These are phyloP conservation scores for Helostoma temminkii DNA, from an alignment of 2,797 vertebrate genomes.

Conservation along the genomic window DNA sequence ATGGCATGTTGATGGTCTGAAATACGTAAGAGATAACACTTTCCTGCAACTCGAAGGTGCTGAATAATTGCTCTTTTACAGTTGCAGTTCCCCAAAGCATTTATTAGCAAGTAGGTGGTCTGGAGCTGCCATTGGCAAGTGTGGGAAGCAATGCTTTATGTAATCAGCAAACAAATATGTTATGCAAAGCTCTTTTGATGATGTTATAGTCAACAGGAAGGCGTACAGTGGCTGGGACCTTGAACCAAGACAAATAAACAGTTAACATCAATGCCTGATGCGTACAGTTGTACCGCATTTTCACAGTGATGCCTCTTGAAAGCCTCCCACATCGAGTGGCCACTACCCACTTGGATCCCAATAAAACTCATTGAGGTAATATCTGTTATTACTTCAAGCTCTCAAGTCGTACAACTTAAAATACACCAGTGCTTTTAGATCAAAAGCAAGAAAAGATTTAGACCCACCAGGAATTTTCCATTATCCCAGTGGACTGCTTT, in stretches of 20 bases:
- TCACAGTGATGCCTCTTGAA: constrained; percentile 49
- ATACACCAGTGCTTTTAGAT: constrained; percentile 40
- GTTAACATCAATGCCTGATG: constrained; percentile 40
- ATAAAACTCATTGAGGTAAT: constrained; percentile 54
- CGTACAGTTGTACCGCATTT: constrained; percentile 25
- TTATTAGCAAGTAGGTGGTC: constrained; percentile 66
- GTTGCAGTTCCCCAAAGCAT: constrained; percentile 35
- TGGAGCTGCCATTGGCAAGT: constrained; percentile 42
- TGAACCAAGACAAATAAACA: constrained; percentile 38
- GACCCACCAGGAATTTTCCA: constrained; percentile 25
- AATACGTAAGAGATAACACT: constrained; percentile 14
- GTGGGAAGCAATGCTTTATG: constrained; percentile 67
- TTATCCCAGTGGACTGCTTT: constrained; percentile 30
- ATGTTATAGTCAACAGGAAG: constrained; percentile 56
- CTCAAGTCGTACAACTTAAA: constrained; percentile 34
- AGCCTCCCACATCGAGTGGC: constrained; percentile 57
- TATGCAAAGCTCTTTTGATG: constrained; percentile 69
- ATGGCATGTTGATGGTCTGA: background rate
- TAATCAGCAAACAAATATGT: constrained; percentile 67
- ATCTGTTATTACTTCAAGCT: constrained; percentile 49
- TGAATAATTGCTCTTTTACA: constrained; percentile 53
- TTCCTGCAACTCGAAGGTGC: constrained; percentile 22
- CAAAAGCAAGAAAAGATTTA: constrained; percentile 56
- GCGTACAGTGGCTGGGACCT: constrained; percentile 48
- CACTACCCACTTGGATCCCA: constrained; percentile 43